phyloP scores from a whole-genome alignment of 1,140 invertebrate genomes.

The Lordiphosa stackelbergi region DNA sequence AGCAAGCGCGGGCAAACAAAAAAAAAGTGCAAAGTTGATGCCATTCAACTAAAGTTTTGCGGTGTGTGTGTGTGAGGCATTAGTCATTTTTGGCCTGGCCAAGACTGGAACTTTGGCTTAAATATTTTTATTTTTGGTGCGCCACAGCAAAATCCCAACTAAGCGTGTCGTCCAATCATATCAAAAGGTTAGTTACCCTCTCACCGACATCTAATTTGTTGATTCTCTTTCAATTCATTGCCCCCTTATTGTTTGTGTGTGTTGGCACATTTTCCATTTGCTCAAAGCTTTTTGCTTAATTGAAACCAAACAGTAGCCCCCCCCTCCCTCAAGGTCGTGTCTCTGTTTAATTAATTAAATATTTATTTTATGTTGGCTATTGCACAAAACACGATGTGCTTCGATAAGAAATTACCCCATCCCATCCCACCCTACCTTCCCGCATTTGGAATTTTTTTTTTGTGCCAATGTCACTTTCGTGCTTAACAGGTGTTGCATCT shows the following conservation, averaged over 20 bases:
- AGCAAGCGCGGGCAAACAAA: conserved; percentile 5
- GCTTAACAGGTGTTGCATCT: too few relatives aligned
- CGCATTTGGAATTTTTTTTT: too few relatives aligned
- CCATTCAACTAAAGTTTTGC: conserved; percentile 24
- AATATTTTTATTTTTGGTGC: conserved; percentile 30
- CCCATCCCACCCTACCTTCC: too few relatives aligned
- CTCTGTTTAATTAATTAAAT: conserved; percentile 42
- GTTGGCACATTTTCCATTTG: conserved; percentile 8
- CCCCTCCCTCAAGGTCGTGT: conserved; percentile 32
- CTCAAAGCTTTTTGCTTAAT: conserved; percentile 37
- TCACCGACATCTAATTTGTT: conserved; percentile 13
- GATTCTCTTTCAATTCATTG: conserved; percentile 13
- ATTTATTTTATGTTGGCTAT: conserved; percentile 11
- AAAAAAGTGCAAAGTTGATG: conserved; percentile 40
- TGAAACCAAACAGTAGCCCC: conserved; percentile 10
- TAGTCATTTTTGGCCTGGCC: conserved; percentile 59
- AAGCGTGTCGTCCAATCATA: conserved; percentile 20
- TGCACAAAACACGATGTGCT: too few relatives aligned
- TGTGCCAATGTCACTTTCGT: too few relatives aligned
- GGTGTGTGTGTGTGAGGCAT: conserved; percentile 27
- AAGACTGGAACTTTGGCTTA: conserved; percentile 36
- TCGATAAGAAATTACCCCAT: too few relatives aligned
- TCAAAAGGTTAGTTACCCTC: conserved; percentile 35
- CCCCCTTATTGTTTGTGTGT: conserved; percentile 1
- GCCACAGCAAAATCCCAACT: conserved; percentile 36